Evolutionary conservation across 2,797 vertebrate species (phyloP).

Genomic region (Acanthis flammea): DNA sequence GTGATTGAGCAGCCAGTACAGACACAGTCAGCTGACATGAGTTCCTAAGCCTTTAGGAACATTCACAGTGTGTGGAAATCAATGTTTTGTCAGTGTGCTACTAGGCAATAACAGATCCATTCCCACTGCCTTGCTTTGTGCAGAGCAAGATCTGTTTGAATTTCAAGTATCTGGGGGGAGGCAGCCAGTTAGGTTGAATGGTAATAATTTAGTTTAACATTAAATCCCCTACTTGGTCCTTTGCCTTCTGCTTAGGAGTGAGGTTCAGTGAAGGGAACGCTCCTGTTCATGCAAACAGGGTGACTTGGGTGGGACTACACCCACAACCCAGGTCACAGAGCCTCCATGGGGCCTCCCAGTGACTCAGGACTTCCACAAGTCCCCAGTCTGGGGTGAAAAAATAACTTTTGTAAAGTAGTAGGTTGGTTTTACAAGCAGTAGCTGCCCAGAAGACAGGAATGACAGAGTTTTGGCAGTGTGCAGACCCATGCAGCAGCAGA

Average conservation of each 20-base stretch:
- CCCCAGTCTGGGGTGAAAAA: not conserved
- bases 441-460: not conserved
- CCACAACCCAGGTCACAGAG: not conserved
- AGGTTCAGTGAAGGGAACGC: not conserved
- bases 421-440: not conserved
- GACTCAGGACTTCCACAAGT: not conserved
- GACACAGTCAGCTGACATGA: not conserved
- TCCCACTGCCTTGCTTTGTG: not conserved
- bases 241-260: not conserved
- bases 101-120: not conserved
- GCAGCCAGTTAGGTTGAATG: not conserved
- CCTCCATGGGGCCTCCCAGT: not conserved
- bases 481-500: not conserved
- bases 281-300: fast-evolving
- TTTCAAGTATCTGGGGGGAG: not conserved
- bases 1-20: not conserved
- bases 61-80: not conserved
- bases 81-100: not conserved
- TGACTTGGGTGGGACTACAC: not conserved
- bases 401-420: not conserved
- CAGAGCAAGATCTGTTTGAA: not conserved
- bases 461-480: not conserved
- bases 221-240: not conserved
- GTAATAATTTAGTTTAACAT: not conserved
- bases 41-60: not conserved